These are phyloP conservation scores for Myrmophylax atrothorax DNA, from an alignment of 2,113 vertebrate species.

Conservation along the genomic window DNA sequence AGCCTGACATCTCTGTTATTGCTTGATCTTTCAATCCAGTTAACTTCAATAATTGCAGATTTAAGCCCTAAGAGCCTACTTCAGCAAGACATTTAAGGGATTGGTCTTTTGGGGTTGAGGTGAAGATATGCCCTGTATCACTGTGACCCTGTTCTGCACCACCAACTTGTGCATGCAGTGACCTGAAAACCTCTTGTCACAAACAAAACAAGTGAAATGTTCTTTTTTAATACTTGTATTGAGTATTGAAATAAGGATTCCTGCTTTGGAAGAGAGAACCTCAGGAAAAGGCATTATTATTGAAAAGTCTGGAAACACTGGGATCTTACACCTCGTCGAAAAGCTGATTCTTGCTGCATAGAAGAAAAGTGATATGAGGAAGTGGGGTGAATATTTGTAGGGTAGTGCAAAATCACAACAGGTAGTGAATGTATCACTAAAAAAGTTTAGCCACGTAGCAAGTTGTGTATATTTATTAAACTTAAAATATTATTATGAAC, in stretches of 20 bases:
- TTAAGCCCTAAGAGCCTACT: not conserved
- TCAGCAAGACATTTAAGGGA: not conserved
- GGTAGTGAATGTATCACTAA: not conserved
- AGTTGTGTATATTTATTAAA: not conserved
- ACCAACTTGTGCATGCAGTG: not conserved
- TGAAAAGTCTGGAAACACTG: not conserved
- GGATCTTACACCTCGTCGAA: not conserved
- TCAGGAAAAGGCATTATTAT: not conserved
- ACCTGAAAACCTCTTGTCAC: not conserved
- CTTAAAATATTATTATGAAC: not conserved
- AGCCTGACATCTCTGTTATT: not conserved
- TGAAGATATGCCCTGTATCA: not conserved
- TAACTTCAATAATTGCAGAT: not conserved
- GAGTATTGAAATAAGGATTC: not conserved
- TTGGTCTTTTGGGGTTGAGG: not conserved
- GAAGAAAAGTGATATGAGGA: not conserved
- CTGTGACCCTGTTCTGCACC: not conserved
- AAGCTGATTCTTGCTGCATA: not conserved
- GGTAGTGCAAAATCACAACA: not conserved
- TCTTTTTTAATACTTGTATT: not conserved
- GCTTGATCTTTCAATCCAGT: not conserved
- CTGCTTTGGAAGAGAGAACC: not conserved
- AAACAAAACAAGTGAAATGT: not conserved
- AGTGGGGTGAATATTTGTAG: not conserved
- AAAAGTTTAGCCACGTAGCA: not conserved